phyloP scores from a whole-genome alignment of 2,797 vertebrate species.

The Pogonophryne albipinna region DNA sequence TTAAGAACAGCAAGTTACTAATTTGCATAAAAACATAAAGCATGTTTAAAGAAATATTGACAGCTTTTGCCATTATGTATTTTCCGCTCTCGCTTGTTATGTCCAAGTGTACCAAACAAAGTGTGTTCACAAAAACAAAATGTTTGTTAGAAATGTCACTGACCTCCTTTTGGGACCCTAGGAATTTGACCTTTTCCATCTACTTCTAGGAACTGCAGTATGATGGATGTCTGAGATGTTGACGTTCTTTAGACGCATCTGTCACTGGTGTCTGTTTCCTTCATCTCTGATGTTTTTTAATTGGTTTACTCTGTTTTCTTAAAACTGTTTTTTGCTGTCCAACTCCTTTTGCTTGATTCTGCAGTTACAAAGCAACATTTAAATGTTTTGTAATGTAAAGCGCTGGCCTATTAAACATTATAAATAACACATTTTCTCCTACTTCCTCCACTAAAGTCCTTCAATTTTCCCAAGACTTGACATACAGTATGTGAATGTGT shows the following conservation, averaged over 20 bases:
- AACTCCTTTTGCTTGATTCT: not conserved
- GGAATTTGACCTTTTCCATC: conserved; percentile 48
- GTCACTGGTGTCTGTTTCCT: conserved; percentile 69
- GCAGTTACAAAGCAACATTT: not conserved
- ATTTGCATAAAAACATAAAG: not conserved
- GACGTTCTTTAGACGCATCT: conserved; percentile 70
- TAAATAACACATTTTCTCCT: not conserved
- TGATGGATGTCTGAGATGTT: conserved; percentile 59
- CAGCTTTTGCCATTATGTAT: not conserved
- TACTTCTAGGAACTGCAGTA: conserved; percentile 54
- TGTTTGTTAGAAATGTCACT: conserved; percentile 48
- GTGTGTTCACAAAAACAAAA: conserved; percentile 12
- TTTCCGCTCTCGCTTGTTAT: not conserved
- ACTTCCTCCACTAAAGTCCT: not conserved
- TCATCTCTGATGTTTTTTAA: conserved; percentile 8
- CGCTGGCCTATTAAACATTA: not conserved
- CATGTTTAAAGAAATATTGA: not conserved
- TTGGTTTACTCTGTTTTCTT: not conserved
- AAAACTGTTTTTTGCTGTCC: not conserved
- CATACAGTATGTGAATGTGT: not conserved
- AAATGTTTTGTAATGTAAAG: not conserved
- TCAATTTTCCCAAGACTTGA: not conserved
- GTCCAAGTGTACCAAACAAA: not conserved
- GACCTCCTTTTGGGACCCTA: conserved; percentile 46
- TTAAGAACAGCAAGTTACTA: not conserved